Base-by-base conservation (phyloP, 2,888 invertebrate species). In the Patella depressa region DNA sequence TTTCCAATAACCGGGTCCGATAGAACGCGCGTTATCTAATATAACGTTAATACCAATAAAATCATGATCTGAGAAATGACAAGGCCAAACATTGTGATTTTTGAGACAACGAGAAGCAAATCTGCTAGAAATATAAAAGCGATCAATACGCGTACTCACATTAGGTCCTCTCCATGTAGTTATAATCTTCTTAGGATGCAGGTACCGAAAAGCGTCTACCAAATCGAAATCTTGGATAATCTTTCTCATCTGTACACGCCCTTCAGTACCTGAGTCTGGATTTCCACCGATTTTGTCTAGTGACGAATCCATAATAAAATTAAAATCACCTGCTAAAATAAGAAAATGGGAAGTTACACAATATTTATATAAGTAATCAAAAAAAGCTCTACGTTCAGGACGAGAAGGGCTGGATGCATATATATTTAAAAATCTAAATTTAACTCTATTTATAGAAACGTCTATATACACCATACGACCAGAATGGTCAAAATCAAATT, bases 271-370 rank as follows among this genome's bases (percentile, higher is more conserved):
- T 53, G 70, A 54, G 19, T 78, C 65, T 29, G 59, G 34, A 55
- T 75, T 74, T 19, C 79, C 79, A 19, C 81, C 79, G 14, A 79
- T 17, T 75, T 78, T 79, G 59, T 81, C 77, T 2, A 79, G 34
- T 2, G 45, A 29, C 12, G 76, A 53, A 71, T 79, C 75, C 24
- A 72, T 73, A 65, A 80, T 75, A n/a, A n/a, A n/a, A n/a, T n/a
- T n/a, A n/a, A n/a, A n/a, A n/a, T n/a, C n/a, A n/a, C n/a, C n/a
- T n/a, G n/a, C n/a, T n/a, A n/a, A n/a, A n/a, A n/a, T n/a, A n/a
- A n/a, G n/a, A n/a, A n/a, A n/a, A n/a, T n/a, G n/a, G n/a, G n/a
- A n/a, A n/a, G n/a, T n/a, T n/a, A n/a, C n/a, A n/a, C n/a, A n/a
- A n/a, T n/a, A n/a, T n/a, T n/a, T n/a, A n/a, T n/a, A n/a, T n/a